Percentiles rank a stretch among this genome's conserved stretches.
These are phyloP conservation scores for Zosterops hypoxanthus DNA, from an alignment of 2,113 vertebrate genomes.

Conservation along the genomic window DNA sequence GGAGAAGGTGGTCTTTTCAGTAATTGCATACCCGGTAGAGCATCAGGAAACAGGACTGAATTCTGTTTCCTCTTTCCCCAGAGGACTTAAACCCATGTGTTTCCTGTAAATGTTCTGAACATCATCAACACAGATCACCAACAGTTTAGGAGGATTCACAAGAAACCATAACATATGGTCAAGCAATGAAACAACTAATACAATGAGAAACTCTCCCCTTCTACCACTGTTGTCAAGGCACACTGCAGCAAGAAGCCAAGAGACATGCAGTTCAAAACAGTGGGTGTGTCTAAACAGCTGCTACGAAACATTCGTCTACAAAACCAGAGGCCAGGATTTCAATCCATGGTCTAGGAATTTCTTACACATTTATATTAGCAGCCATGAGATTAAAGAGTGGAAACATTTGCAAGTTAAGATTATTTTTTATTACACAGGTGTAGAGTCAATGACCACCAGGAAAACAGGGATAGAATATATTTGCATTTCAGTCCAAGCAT, in stretches of 20 bases:
- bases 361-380: neutral
- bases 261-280: neutral
- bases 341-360: neutral
- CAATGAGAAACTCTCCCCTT: neutral
- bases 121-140: neutral
- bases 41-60: neutral
- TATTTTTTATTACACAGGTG: neutral
- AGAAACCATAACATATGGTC: neutral
- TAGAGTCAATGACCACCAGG: neutral
- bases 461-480: neutral
- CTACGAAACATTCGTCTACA: neutral
- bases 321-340: neutral
- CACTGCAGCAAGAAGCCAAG: neutral
- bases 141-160: neutral
- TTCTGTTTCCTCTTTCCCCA: neutral
- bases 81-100: neutral
- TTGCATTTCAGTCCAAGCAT: neutral
- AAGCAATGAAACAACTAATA: neutral
- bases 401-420: neutral
- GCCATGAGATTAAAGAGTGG: neutral
- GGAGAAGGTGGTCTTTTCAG: neutral
- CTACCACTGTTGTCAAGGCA: neutral
- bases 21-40: neutral
- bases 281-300: neutral
- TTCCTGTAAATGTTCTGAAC: neutral